phyloP scores from a whole-genome alignment of 1,140 invertebrate species.

The Philotrypesis tridentata region DNA sequence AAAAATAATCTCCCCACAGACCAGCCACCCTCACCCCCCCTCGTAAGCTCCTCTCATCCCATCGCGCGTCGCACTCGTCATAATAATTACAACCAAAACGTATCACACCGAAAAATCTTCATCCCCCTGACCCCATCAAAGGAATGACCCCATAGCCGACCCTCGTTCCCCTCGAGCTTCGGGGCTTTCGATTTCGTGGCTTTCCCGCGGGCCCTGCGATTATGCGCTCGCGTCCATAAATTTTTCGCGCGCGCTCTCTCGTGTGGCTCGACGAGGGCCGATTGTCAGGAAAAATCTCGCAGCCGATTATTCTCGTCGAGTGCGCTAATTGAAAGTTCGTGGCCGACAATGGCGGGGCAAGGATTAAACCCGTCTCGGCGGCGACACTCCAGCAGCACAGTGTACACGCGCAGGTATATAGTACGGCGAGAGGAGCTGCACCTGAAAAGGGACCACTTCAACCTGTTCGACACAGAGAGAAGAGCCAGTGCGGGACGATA shows the following conservation, averaged over 20 bases:
- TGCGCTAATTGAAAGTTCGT: conserved; percentile 28
- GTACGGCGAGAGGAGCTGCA: too few relatives aligned
- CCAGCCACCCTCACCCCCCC: too few relatives aligned
- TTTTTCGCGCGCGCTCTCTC: too few relatives aligned
- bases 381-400: too few relatives aligned
- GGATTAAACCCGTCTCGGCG: conserved; percentile 26
- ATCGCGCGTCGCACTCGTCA: too few relatives aligned
- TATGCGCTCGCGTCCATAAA: background rate
- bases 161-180: background rate
- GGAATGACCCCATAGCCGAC: background rate
- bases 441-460: background rate
- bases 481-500: conserved; percentile 1
- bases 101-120: background rate
- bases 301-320: background rate
- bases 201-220: background rate
- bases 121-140: background rate
- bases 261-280: too few relatives aligned
- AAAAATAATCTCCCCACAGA: too few relatives aligned
- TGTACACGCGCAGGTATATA: background rate
- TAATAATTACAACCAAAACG: too few relatives aligned
- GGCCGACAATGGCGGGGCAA: background rate
- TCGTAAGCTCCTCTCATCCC: too few relatives aligned
- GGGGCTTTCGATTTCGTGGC: background rate
- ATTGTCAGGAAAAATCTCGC: background rate
- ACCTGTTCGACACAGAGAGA: conserved; percentile 9